Evolutionary conservation across 1,140 invertebrate genomes (phyloP).

Genomic region (Stegodyphus dumicola): DNA sequence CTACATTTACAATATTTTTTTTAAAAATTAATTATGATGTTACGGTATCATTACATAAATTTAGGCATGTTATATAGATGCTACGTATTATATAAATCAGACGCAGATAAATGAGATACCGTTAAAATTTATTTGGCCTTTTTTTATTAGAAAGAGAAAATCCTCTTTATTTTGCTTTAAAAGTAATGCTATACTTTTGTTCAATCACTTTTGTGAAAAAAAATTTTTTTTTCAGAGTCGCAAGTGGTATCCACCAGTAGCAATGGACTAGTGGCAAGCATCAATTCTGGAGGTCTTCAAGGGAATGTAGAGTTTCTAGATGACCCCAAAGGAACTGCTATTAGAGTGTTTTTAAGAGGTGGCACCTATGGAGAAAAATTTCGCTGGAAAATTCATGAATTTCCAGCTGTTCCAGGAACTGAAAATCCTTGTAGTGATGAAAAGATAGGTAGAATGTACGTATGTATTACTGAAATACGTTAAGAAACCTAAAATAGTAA

Average conservation of each 20-base stretch:
- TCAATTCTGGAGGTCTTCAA: slow-evolving; percentile 54
- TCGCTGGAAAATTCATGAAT: slow-evolving; percentile 63
- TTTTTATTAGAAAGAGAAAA: too few relatives aligned
- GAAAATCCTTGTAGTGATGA: slow-evolving; percentile 57
- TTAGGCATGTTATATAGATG: too few relatives aligned
- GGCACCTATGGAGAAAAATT: slow-evolving; percentile 61
- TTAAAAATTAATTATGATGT: too few relatives aligned
- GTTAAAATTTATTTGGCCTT: too few relatives aligned
- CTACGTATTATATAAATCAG: too few relatives aligned
- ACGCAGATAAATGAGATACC: too few relatives aligned
- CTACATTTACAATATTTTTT: too few relatives aligned
- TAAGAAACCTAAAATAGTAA: too few relatives aligned
- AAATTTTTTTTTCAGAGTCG: slow-evolving; percentile 15
- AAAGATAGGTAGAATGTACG: slow-evolving; percentile 58
- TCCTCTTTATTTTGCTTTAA: too few relatives aligned
- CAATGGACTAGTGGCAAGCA: slow-evolving; percentile 47
- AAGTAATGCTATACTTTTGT: too few relatives aligned
- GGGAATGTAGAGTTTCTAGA: slow-evolving; percentile 57
- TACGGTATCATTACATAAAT: too few relatives aligned
- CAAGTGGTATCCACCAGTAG: slow-evolving; percentile 36
- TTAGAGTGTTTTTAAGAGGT: slow-evolving; percentile 51
- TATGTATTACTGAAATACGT: neutral
- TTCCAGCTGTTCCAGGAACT: slow-evolving; percentile 48
- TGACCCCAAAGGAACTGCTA: slow-evolving; percentile 45
- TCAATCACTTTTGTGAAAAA: too few relatives aligned